Evolutionary conservation across 2,797 vertebrate genomes (phyloP).

Genomic region (Acanthis flammea): DNA sequence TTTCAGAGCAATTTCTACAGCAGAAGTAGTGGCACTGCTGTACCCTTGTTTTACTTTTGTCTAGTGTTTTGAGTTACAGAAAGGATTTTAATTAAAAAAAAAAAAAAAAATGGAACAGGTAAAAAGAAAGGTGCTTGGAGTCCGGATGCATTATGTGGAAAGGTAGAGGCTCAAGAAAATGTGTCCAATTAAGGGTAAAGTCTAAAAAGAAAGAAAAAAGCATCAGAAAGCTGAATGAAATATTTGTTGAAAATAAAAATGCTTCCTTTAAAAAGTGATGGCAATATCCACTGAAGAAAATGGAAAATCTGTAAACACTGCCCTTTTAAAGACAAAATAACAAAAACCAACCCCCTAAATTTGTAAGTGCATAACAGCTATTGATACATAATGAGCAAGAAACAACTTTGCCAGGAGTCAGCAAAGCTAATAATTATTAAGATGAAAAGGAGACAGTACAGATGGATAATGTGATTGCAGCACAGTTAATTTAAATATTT

Average conservation of each 20-base stretch:
- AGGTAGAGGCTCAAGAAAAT: background rate
- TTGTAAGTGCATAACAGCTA: accelerated
- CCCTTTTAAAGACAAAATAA: background rate
- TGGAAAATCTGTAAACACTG: background rate
- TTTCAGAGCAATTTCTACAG: background rate
- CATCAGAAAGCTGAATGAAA: background rate
- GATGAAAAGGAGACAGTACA: background rate
- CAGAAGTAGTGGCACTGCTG: background rate
- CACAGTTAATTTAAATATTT: background rate
- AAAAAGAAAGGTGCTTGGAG: background rate
- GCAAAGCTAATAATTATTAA: background rate
- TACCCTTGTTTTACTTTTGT: background rate
- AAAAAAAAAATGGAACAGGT: background rate
- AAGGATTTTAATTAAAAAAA: background rate
- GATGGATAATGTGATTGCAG: background rate
- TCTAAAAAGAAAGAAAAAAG: background rate
- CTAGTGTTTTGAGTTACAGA: background rate
- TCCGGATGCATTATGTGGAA: background rate
- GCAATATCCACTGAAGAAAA: background rate
- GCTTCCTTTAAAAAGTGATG: background rate
- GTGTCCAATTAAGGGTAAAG: background rate
- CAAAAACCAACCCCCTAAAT: background rate
- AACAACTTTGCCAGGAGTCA: background rate
- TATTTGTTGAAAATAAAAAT: background rate
- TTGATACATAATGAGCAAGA: background rate